Evolutionary conservation across 35 echinoderm and acorn worm genomes (phyloP), one percentile per base, ranked within the genome.

Genomic region (Antedon bifida): DNA sequence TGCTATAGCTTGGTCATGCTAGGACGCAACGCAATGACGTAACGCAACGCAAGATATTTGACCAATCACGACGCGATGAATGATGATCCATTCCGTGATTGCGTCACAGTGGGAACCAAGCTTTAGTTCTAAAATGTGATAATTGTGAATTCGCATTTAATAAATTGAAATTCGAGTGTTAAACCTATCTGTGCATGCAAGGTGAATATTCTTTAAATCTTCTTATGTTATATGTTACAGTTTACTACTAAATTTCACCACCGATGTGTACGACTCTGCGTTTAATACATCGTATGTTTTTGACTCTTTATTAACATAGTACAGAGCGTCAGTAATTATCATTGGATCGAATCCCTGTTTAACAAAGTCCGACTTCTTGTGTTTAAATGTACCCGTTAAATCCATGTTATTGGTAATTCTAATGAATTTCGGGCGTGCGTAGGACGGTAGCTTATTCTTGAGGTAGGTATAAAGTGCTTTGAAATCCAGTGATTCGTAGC

Each of bases 261-360:
- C 76, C 1, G 31, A 78, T 78, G 34, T 0, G 23, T 31, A 14
- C 76, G 76, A 78, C 5, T 31, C 31, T 3, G 16, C 76, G 30
- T 35, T 34, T 14, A 78, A 34, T 13, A 34, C 11, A 34, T 78
- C 34, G 30, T 78, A 78, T 32, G 76, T 31, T 31, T 35, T 35
- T 14, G 31, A 32, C 10, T 32, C 76, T 3, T 34, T 78, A 35
- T 78, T 35, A 31, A 78, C 26, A 78, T 78, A 78, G 32, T 78
- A 78, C 30, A 78, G 12, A 13, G 10, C 4, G 26, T 78, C 34
- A 1, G 31, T 31, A 34, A 78, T 78, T 78, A 31, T 11, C 19
- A 34, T 12, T 35, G 76, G 76, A 78, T 78, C 34, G 32, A 78
- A 78, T 31, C 76, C 76, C 23, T 78, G 76, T 78, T 78, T 78